Percentiles rank a stretch among this genome's conserved stretches.
These are phyloP conservation scores for Caenorhabditis japonica DNA, from an alignment of 2,888 invertebrate genomes.

Conservation along the genomic window DNA sequence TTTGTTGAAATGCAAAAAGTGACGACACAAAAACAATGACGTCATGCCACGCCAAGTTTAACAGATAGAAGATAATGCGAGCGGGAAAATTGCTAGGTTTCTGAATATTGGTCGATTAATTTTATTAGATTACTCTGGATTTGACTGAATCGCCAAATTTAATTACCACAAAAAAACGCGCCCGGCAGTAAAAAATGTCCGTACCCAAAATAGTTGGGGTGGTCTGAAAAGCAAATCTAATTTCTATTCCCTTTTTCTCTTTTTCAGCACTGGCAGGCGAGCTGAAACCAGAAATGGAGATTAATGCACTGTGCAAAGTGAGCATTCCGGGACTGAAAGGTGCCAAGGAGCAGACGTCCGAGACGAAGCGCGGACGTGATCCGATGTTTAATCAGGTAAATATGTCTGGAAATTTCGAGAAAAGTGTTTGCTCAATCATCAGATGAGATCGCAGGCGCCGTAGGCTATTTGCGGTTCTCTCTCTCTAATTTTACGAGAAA, in stretches of 20 bases:
- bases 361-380: conserved; percentile 77
- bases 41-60: too few relatives aligned
- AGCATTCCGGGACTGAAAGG: conserved; percentile 78
- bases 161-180: not conserved
- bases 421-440: too few relatives aligned
- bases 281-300: conserved; percentile 76
- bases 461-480: conserved; percentile 12
- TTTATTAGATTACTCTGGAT: too few relatives aligned
- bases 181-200: too few relatives aligned
- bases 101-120: too few relatives aligned
- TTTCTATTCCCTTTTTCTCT: too few relatives aligned
- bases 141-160: too few relatives aligned
- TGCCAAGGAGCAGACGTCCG: conserved; percentile 78
- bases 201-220: conserved; percentile 5
- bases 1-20: too few relatives aligned
- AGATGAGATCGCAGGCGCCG: not conserved
- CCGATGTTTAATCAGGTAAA: conserved; percentile 78
- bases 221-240: conserved; percentile 2
- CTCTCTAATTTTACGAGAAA: conserved; percentile 23
- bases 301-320: conserved; percentile 78
- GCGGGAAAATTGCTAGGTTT: too few relatives aligned
- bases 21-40: too few relatives aligned
- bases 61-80: too few relatives aligned
- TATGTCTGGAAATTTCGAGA: not conserved
- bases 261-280: conserved; percentile 77